Conservation (phyloP, 2,113 vertebrate species). For the Neolamprologus brichardi region DNA sequence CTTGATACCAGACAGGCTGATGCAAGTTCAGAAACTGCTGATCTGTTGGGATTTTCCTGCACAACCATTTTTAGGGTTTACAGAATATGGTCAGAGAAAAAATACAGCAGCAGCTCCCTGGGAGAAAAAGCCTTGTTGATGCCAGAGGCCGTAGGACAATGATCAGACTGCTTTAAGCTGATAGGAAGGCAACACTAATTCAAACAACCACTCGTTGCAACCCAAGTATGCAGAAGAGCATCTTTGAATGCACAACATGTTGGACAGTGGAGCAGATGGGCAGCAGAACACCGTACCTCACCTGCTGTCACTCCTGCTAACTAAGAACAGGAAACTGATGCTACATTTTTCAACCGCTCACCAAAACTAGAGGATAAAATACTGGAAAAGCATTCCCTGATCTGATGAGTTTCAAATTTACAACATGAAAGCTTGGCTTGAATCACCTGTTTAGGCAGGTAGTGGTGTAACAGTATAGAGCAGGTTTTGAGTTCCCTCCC, state of each 20-base stretch:
- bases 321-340: background rate
- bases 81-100: background rate
- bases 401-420: background rate
- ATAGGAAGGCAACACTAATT: background rate
- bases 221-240: background rate
- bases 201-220: background rate
- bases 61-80: background rate
- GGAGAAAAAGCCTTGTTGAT: background rate
- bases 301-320: background rate
- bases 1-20: background rate
- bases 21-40: background rate
- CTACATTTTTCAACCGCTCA: background rate
- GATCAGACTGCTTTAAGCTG: background rate
- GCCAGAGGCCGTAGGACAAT: fast-evolving
- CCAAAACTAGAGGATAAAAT: background rate
- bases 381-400: background rate
- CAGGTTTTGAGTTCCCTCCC: background rate
- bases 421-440: background rate
- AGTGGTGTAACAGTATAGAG: background rate
- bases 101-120: background rate
- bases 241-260: background rate
- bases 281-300: background rate
- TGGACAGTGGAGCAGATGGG: background rate
- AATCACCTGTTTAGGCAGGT: background rate
- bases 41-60: background rate